phyloP scores from a whole-genome alignment of 2,797 vertebrate genomes.

The Artibeus jamaicensis region DNA sequence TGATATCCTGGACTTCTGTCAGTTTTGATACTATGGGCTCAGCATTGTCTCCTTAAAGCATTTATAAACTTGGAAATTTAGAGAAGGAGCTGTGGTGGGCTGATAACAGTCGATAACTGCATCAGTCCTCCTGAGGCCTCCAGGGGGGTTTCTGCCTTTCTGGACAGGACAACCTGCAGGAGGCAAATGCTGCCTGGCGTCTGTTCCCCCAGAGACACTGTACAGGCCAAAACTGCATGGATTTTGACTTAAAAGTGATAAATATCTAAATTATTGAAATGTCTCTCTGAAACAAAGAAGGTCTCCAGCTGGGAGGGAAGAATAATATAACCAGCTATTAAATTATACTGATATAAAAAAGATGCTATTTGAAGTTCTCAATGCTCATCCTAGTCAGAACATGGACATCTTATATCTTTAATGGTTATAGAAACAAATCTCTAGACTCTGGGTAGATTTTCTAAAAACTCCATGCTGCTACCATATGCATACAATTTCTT shows the following conservation, averaged over 20 bases:
- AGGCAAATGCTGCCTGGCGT: not conserved
- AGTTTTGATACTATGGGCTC: not conserved
- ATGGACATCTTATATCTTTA: not conserved
- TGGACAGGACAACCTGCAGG: not conserved
- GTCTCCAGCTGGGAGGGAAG: not conserved
- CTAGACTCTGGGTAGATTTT: not conserved
- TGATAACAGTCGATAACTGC: not conserved
- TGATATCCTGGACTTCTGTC: not conserved
- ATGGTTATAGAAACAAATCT: slow-evolving; percentile 6
- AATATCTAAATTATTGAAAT: slow-evolving; percentile 6
- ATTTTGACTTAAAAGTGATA: slow-evolving; percentile 6
- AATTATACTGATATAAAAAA: not conserved
- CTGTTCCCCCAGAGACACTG: not conserved
- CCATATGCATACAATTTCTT: not conserved
- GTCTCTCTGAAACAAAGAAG: not conserved
- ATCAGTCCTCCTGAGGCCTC: not conserved
- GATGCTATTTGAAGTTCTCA: not conserved
- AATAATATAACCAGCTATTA: slow-evolving; percentile 18
- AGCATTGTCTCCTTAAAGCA: not conserved
- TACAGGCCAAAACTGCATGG: not conserved
- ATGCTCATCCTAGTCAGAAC: not conserved
- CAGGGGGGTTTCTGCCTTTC: not conserved
- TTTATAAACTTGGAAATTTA: not conserved
- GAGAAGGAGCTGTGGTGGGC: not conserved
- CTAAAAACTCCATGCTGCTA: not conserved